Base-by-base conservation (phyloP, 2,113 vertebrate species). In the Microcebus lehilahytsara region DNA sequence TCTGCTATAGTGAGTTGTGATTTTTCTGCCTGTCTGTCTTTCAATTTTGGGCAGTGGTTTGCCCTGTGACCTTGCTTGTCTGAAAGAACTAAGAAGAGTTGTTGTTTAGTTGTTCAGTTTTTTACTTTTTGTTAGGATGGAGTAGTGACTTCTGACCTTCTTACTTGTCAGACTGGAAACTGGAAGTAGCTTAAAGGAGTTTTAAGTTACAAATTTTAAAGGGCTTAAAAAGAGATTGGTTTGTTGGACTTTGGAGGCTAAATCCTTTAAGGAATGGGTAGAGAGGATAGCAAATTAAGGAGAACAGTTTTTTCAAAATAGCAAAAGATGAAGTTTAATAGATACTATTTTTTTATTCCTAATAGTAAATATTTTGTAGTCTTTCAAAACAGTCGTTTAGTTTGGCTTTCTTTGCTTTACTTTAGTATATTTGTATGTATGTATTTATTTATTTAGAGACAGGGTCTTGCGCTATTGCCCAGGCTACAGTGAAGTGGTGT, bases 331-430 rank as follows among this genome's bases (percentile, higher is more conserved):
- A 81, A 75, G 75, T 64, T 87, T 85, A 46, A 46, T 49, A 56
- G 40, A 81, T 53, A 72, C 42, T 91, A 22, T 67, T 89, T 51
- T 51, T 85, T 86, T 62, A 89, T 69, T 96, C 25, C 25, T 58
- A 49, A 34, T 60, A 72, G 46, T 91, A 85, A 95, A 69, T 71
- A 51, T 86, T 89, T 89, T 83, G n/a, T 6, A 77, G 1, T 89
- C 13, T 86, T 66, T 72, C 80, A 49, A 89, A 67, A 22, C 0
- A 56, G 3, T 81, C 23, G 81, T 30, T 85, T 30, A 84, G 20
- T 25, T 88, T 90, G 30, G n/a, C 19, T 95, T 92, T 95, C 60
- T 94, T 95, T 23, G 66, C 72, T 89, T 83, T 83, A 74, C 20
- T 37, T 27, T 3, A 86, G 14, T 89, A 5, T 67, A 92, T 86